Evolutionary conservation across 2,113 vertebrate species (phyloP).

Genomic region (Catharus minimus): DNA sequence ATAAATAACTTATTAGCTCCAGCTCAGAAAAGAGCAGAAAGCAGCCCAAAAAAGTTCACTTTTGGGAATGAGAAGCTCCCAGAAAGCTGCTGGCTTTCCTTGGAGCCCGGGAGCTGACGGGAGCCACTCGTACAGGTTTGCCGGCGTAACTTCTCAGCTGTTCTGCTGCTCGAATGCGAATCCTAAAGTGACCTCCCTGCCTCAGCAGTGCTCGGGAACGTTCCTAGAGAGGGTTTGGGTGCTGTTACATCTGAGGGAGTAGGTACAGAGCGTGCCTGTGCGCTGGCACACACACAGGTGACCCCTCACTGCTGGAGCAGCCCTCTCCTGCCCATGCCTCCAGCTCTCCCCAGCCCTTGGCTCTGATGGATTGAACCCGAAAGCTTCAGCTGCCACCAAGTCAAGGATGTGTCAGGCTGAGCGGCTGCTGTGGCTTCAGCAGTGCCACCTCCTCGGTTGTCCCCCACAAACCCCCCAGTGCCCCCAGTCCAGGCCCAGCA

Average conservation of each 20-base stretch:
- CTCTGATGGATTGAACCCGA: neutral
- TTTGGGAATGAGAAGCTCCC: neutral
- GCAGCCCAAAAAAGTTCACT: neutral
- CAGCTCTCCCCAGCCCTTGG: neutral
- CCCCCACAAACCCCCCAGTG: neutral
- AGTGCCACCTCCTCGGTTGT: neutral
- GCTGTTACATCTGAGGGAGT: fast-evolving
- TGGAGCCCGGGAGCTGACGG: neutral
- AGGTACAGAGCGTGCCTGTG: fast-evolving
- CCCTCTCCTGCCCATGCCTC: neutral
- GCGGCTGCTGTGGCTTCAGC: constrained; percentile 45
- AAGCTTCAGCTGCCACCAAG: neutral
- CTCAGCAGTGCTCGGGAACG: neutral
- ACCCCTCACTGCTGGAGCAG: neutral
- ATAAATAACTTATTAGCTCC: constrained; percentile 47
- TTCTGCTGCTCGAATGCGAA: neutral
- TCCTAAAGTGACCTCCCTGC: constrained; percentile 51
- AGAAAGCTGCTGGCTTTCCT: constrained; percentile 14
- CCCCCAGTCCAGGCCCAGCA: neutral
- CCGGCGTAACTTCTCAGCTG: neutral
- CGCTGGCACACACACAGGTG: fast-evolving
- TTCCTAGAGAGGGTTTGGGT: neutral
- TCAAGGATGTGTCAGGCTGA: neutral
- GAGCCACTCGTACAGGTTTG: constrained; percentile 33
- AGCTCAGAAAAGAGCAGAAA: neutral